phyloP scores from a whole-genome alignment of 2,888 invertebrate species.

The Adela reaumurella region DNA sequence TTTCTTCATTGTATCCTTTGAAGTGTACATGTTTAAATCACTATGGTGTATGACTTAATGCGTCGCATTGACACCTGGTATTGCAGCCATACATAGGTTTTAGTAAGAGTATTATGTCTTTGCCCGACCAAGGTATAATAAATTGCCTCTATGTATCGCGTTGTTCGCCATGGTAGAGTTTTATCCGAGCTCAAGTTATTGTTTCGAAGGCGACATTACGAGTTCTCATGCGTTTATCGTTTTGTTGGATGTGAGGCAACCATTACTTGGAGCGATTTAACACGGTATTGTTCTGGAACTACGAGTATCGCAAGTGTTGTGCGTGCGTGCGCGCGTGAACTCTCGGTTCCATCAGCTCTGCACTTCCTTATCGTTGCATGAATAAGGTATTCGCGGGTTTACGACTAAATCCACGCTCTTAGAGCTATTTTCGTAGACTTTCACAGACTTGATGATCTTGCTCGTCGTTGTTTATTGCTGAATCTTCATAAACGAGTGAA shows the following conservation, averaged over 20 bases:
- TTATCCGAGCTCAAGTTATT: not conserved
- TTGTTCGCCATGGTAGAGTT: not conserved
- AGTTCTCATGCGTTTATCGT: not conserved
- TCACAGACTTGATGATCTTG: too few relatives aligned
- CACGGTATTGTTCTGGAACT: not conserved
- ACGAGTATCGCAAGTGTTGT: not conserved
- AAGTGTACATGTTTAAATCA: too few relatives aligned
- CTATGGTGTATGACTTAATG: too few relatives aligned
- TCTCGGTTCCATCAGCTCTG: not conserved
- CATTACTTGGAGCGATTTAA: not conserved
- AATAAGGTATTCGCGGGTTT: not conserved
- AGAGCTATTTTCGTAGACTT: too few relatives aligned
- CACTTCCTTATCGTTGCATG: not conserved
- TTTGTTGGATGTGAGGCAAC: not conserved
- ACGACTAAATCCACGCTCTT: not conserved
- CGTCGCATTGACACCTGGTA: too few relatives aligned
- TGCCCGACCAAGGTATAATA: too few relatives aligned
- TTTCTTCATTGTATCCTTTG: too few relatives aligned
- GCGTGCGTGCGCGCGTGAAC: not conserved
- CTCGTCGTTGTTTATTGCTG: too few relatives aligned
- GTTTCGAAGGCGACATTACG: not conserved
- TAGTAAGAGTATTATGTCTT: too few relatives aligned
- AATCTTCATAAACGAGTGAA: too few relatives aligned
- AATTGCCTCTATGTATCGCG: too few relatives aligned
- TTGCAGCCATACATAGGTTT: too few relatives aligned